A percentile compares a stretch with the other conserved stretches of the same genome.
phyloP scores from a whole-genome alignment of 1,140 invertebrate species.

The Dreissena rostriformis region DNA sequence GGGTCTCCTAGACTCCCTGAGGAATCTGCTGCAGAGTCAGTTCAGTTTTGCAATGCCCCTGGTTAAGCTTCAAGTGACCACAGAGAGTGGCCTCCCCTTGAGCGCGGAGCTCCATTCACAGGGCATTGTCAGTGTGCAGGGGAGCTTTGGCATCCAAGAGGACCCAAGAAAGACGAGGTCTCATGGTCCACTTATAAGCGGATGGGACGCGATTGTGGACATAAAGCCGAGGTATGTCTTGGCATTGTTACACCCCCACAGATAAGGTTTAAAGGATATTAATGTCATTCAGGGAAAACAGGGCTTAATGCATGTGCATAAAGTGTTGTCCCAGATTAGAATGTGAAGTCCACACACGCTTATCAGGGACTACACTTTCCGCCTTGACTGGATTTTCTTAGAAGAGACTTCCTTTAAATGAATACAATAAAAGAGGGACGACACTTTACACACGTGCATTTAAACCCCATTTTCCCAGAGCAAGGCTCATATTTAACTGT shows the following conservation, averaged over 20 bases:
- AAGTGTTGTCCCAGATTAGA: too few relatives aligned
- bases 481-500: too few relatives aligned
- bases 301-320: too few relatives aligned
- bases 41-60: background rate
- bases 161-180: background rate
- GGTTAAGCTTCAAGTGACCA: background rate
- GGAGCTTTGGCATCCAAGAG: background rate
- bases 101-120: constrained; percentile 3
- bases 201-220: background rate
- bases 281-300: too few relatives aligned
- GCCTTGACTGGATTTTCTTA: too few relatives aligned
- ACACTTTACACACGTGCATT: too few relatives aligned
- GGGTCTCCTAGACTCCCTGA: constrained; percentile 8
- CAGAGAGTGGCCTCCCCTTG: constrained; percentile 44
- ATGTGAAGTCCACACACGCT: too few relatives aligned
- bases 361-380: too few relatives aligned
- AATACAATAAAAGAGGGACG: background rate
- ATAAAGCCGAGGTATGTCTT: background rate
- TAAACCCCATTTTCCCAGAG: too few relatives aligned
- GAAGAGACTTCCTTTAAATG: too few relatives aligned
- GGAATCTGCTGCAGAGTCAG: constrained; percentile 11
- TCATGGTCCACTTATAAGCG: background rate
- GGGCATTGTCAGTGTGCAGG: background rate
- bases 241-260: background rate
- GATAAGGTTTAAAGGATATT: too few relatives aligned